A percentile compares a stretch with the other conserved stretches of the same genome.
Conservation (phyloP, 2,888 invertebrate species). For the Flabesymbios commensalis region DNA sequence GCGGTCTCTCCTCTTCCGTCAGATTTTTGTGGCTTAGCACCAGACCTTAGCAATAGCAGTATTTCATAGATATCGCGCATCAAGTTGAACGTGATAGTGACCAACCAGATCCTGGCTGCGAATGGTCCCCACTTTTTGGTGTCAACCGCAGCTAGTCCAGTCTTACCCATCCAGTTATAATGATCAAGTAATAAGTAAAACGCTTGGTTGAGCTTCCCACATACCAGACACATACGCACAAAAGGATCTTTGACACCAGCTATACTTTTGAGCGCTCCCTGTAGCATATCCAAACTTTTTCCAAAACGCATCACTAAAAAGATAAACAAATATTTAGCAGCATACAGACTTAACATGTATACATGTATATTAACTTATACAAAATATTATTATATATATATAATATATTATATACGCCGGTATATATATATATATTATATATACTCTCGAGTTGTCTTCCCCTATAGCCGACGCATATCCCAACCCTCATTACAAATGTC, state of each 20-base stretch:
- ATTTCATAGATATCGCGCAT: conserved; percentile 80
- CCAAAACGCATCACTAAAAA: conserved; percentile 89
- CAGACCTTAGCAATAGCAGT: conserved; percentile 28
- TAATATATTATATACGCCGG: too few species aligned
- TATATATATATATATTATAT: too few species aligned
- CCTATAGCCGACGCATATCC: too few species aligned
- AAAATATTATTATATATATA: too few species aligned
- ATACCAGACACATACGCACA: conserved; percentile 73
- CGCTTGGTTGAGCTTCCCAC: conserved; percentile 79
- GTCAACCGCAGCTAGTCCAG: conserved; percentile 66
- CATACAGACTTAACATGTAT: too few species aligned
- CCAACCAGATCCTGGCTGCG: conserved; percentile 76
- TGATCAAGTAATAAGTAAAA: conserved; percentile 84
- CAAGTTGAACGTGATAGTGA: conserved; percentile 81
- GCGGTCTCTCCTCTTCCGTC: not conserved
- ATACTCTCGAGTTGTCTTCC: too few species aligned
- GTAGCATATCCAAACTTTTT: conserved; percentile 79
- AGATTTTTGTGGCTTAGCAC: not conserved
- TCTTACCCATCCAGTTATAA: conserved; percentile 76
- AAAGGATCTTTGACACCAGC: conserved; percentile 75
- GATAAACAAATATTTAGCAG: too few species aligned
- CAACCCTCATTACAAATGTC: too few species aligned
- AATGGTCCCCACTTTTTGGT: conserved; percentile 74
- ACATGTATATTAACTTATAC: too few species aligned
- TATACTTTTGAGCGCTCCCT: conserved; percentile 72